A percentile compares a stretch with the other conserved stretches of the same genome.
Conservation (phyloP, 2,797 vertebrate genomes). For the Macropus fuliginosus region DNA sequence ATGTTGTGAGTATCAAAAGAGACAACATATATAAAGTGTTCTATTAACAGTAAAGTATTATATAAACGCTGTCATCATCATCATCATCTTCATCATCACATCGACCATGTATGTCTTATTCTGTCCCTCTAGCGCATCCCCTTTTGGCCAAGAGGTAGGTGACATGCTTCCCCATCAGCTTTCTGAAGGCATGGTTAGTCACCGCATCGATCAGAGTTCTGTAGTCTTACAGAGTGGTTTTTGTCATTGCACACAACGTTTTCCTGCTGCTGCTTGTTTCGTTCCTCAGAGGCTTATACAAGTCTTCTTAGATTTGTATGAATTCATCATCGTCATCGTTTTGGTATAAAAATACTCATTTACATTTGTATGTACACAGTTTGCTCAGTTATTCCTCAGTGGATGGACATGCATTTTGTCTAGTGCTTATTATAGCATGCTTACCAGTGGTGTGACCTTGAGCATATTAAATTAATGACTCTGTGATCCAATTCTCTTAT, state of each 20-base stretch:
- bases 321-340: neutral
- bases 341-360: neutral
- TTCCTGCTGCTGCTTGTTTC: neutral
- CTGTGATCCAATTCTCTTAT: neutral
- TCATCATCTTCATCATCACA: neutral
- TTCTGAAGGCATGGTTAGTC: neutral
- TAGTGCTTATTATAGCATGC: neutral
- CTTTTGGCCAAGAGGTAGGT: neutral
- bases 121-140: neutral
- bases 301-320: neutral
- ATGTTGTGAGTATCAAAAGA: neutral
- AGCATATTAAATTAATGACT: neutral
- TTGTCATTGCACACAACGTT: neutral
- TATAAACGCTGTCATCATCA: neutral
- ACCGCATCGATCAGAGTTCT: neutral
- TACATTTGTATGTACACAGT: neutral
- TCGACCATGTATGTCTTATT: neutral
- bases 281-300: neutral
- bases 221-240: neutral
- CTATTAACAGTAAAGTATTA: neutral
- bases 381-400: neutral
- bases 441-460: neutral
- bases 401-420: neutral
- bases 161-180: neutral
- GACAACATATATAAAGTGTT: neutral